Percentiles rank a stretch among this genome's conserved stretches.
phyloP scores from a whole-genome alignment of 1,140 invertebrate genomes.

The Drosophila yakuba region DNA sequence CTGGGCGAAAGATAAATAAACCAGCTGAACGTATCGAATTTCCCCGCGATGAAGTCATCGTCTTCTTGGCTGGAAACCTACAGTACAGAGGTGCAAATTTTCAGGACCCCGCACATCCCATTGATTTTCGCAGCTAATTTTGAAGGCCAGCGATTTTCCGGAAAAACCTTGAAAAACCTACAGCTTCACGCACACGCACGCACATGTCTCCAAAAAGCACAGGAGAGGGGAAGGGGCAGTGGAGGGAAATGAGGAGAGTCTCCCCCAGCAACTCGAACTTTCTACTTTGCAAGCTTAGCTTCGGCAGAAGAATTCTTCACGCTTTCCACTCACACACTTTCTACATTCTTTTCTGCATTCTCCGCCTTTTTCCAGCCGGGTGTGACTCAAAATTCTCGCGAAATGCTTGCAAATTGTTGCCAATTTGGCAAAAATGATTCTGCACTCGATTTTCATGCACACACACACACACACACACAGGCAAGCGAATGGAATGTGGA shows the following conservation, averaged over 20 bases:
- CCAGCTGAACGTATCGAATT: constrained; percentile 20
- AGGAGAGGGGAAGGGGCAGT: neutral
- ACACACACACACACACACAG: constrained; percentile 28
- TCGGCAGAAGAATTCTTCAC: neutral
- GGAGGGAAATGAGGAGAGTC: constrained; percentile 15
- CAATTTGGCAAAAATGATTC: constrained; percentile 74
- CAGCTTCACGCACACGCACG: constrained; percentile 44
- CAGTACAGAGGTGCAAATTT: neutral
- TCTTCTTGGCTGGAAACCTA: constrained; percentile 2
- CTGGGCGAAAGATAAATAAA: constrained; percentile 26
- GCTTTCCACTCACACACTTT: constrained; percentile 3
- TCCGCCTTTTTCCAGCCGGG: constrained; percentile 18
- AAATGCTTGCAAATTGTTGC: constrained; percentile 51
- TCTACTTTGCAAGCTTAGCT: constrained; percentile 33
- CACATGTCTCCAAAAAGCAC: constrained; percentile 35
- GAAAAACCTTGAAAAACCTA: constrained; percentile 70
- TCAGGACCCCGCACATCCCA: neutral
- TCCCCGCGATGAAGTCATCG: constrained; percentile 36
- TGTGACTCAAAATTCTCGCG: constrained; percentile 61
- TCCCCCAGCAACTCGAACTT: constrained; percentile 45
- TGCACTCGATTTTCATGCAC: constrained; percentile 58
- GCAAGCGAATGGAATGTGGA: constrained; percentile 58
- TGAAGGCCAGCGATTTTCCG: constrained; percentile 42
- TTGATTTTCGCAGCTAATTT: constrained; percentile 43
- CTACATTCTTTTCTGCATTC: neutral